phyloP scores from a whole-genome alignment of 2,113 vertebrate species.

The Dipodomys merriami region DNA sequence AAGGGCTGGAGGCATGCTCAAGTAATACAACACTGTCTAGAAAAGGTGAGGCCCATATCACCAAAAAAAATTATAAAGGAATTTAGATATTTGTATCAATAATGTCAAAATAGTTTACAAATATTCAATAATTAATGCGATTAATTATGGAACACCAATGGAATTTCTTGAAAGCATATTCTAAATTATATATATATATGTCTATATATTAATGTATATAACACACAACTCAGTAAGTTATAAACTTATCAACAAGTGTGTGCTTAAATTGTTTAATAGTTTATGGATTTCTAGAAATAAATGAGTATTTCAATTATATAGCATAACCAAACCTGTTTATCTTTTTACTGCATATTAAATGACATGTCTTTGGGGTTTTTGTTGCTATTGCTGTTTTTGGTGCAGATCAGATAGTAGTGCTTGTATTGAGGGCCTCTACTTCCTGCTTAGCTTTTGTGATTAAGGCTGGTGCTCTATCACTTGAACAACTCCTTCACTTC shows the following conservation, averaged over 20 bases:
- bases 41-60: too few species aligned
- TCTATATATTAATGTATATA: not conserved
- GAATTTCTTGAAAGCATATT: not conserved
- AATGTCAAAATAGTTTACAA: not conserved
- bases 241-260: not conserved
- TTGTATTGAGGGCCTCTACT: too few species aligned
- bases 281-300: not conserved
- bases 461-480: too few species aligned
- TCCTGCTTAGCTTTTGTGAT: too few species aligned
- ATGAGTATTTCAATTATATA: not conserved
- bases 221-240: not conserved
- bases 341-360: not conserved
- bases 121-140: not conserved
- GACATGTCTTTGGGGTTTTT: too few species aligned
- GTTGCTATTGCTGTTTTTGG: too few species aligned
- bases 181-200: not conserved
- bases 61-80: too few species aligned
- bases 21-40: too few species aligned
- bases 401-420: too few species aligned
- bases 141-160: not conserved
- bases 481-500: too few species aligned
- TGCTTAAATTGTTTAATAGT: not conserved
- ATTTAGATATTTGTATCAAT: not conserved
- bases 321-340: not conserved
- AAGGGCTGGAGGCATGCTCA: too few species aligned